These are phyloP conservation scores for Tetramorium parvispinum DNA, from an alignment of 1,140 invertebrate species.

Conservation along the genomic window DNA sequence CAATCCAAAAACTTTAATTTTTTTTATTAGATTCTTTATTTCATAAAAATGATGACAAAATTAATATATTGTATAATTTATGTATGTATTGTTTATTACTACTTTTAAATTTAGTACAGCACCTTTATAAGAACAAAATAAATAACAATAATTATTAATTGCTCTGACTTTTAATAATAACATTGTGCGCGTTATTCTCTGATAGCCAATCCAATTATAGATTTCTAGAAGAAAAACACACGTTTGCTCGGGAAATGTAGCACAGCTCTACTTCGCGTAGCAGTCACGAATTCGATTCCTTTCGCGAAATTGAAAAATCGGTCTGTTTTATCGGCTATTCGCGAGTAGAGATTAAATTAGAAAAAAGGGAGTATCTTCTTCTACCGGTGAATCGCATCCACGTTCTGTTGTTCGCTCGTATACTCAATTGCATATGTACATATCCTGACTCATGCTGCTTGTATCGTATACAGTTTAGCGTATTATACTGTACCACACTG, in stretches of 20 bases:
- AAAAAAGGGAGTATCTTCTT: constrained; percentile 48
- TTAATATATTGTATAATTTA: not conserved
- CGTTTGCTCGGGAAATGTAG: constrained; percentile 23
- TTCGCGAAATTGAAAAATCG: constrained; percentile 60
- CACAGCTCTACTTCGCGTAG: constrained; percentile 31
- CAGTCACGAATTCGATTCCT: constrained; percentile 58
- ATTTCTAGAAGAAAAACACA: constrained; percentile 45
- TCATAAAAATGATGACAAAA: not conserved
- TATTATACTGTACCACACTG: constrained; percentile 1
- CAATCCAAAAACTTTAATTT: not conserved
- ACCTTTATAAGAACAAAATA: not conserved
- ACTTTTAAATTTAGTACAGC: not conserved
- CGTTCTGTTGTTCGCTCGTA: constrained; percentile 10
- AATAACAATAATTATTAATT: constrained; percentile 4
- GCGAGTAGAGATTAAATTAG: constrained; percentile 65
- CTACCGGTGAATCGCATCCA: constrained; percentile 32
- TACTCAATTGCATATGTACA: constrained; percentile 64
- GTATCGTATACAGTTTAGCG: constrained; percentile 29
- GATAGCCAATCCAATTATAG: constrained; percentile 14
- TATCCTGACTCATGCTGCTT: constrained; percentile 38
- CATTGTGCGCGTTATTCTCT: not conserved
- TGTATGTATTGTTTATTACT: not conserved
- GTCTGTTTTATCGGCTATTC: constrained; percentile 40
- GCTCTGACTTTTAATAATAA: not conserved
- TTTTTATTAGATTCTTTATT: not conserved